Evolutionary conservation across 2,888 invertebrate species (phyloP), one percentile per base, ranked within the genome.

Genomic region (Aphidoletes aphidimyza): DNA sequence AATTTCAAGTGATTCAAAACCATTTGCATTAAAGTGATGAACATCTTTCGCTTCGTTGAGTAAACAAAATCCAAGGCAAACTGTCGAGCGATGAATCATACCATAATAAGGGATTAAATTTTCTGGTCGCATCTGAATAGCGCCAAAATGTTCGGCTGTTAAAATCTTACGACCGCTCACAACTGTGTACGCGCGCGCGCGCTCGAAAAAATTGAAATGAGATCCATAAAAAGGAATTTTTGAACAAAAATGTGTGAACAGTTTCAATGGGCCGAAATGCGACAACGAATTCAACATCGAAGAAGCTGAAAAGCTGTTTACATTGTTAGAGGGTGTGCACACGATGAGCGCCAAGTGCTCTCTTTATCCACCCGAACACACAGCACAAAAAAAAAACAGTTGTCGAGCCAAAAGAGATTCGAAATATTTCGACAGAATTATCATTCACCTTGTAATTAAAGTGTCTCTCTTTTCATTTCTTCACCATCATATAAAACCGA

Each of bases 371-470:
- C 19, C 47, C 59, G 6, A 5, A 26, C 59, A 47, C 47, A 2
- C 54, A 14, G 39, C 5, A 11, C 5, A 11, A 39, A 19, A 49
- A 17, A 49, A 17, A n/a, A 17, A 49, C n/a, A n/a, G n/a, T 17
- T 37, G 37, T 81, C 19, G 11, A 81, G 8, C 0, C 22, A 81
- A 81, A 36, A 37, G n/a, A 8, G 37, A 37, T 81, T 78, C 78
- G 81, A 9, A 81, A 81, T 81, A 81, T 81, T n/a, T n/a, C n/a
- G n/a, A n/a, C n/a, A n/a, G n/a, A n/a, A n/a, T n/a, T 37, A 37
- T 81, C 81, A 81, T 81, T 81, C 81, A 81, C 81, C 81, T 81
- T 81, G 37, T 81, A 81, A 81, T 81, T 81, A 81, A 81, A 81
- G 81, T 81, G 81, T 81, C 81, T 81, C 54, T n/a, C 36, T 34